Percentiles rank a stretch among this genome's conserved stretches.
phyloP scores from a whole-genome alignment of 1,140 invertebrate species.

The Musca domestica region DNA sequence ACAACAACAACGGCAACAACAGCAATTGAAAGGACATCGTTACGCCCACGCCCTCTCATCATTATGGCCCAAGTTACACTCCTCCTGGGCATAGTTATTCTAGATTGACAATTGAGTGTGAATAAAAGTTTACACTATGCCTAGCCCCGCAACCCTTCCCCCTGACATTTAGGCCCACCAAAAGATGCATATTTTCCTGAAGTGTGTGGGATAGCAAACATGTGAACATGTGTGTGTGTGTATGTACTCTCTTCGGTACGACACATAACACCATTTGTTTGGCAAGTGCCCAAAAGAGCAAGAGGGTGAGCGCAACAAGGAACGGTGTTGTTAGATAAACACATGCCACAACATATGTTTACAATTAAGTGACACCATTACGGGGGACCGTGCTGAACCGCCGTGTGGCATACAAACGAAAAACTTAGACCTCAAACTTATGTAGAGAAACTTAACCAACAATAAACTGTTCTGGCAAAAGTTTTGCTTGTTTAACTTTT shows the following conservation, averaged over 20 bases:
- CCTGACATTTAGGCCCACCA: neutral
- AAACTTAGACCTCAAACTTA: slow-evolving; percentile 11
- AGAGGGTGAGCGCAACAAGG: neutral
- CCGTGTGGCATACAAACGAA: neutral
- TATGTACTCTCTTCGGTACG: too few relatives aligned
- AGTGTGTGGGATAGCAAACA: too few relatives aligned
- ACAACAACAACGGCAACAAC: neutral
- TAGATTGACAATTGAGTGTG: slow-evolving; percentile 48
- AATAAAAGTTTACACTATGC: slow-evolving; percentile 42
- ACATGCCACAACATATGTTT: slow-evolving; percentile 30
- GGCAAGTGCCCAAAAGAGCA: neutral
- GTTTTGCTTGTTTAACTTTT: too few relatives aligned
- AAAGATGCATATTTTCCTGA: neutral
- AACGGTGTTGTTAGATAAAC: slow-evolving; percentile 16
- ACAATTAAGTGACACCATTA: slow-evolving; percentile 22
- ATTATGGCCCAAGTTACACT: too few relatives aligned
- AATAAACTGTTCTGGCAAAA: neutral
- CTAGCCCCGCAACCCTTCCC: neutral
- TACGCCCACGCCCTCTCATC: too few relatives aligned
- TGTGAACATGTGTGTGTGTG: too few relatives aligned
- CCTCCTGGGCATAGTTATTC: neutral
- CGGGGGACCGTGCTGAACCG: neutral
- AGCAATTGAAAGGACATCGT: neutral
- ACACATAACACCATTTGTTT: neutral
- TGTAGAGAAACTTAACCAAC: slow-evolving; percentile 5